Base-by-base conservation (phyloP, 2,113 vertebrate species). In the Psephotus haematonotus region DNA sequence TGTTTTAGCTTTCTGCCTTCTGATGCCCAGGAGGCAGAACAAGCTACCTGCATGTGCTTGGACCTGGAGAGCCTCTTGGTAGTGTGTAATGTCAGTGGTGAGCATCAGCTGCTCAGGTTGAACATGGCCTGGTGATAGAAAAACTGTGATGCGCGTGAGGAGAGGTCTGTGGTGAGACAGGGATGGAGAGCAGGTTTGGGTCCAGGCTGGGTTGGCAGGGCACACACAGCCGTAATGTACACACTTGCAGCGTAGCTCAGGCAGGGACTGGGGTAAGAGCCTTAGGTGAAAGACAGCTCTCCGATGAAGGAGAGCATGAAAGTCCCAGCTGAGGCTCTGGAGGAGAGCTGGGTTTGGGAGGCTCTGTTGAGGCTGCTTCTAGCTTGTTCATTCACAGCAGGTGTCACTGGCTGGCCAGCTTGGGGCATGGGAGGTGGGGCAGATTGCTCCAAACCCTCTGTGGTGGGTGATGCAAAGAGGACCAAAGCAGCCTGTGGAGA, bases 161-260 rank as follows among this genome's bases (percentile, higher is more conserved):
- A 91, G 70, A 83, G 52, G 43, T 65, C 23, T 25, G 7, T 47
- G 79, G 53, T 29, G 67, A 35, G 55, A 11, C 6, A 14, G 74
- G 39, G 39, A 46, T 62, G 55, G n/a, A 52, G 74, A 50, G 65
- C 2, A 3, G 33, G 31, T 27, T 28, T 53, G 15, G 16, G n/a
- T 67, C 17, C 1, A 1, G 33, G 17, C 1, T 31, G 60, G 1
- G 1, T 1, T 22, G 13, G 28, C 10, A 46, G 33, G 17, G 19
- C 35, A 5, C 0, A 0, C 15, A 35, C 25, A 52, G 49, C 72
- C 1, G 0, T 9, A 13, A 19, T 5, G 29, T 10, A 4, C 35
- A 11, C 1, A 3, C 28, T 25, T 62, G 49, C 65, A 29, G 55
- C 0, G 0, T 8, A 24, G 55, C 60, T 87, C 2, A 2, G 41